Percentiles rank a stretch among this genome's conserved stretches.
These are phyloP conservation scores for Erythrolamprus reginae DNA, from an alignment of 2,113 vertebrate species.

Conservation along the genomic window DNA sequence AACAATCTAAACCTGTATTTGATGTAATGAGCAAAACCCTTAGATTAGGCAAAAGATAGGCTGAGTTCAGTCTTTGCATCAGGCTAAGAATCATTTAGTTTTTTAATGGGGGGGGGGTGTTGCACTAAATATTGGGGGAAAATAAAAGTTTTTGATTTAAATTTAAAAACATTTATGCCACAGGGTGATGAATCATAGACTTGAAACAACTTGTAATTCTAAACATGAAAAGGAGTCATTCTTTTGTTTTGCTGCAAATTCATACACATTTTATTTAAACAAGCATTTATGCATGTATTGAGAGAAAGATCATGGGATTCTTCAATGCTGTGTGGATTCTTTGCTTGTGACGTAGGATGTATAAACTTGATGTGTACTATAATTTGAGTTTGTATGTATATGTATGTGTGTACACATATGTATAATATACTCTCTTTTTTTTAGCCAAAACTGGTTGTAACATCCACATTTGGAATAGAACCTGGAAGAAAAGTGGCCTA, in stretches of 20 bases:
- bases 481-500: slow-evolving; percentile 87
- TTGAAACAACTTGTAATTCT: not conserved
- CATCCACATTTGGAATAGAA: slow-evolving; percentile 92
- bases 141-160: not conserved
- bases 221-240: not conserved
- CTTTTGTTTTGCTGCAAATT: not conserved
- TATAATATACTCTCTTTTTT: slow-evolving; percentile 20
- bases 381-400: not conserved
- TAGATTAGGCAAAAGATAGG: not conserved
- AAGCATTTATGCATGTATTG: not conserved
- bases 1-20: not conserved
- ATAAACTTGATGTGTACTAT: not conserved
- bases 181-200: not conserved
- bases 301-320: not conserved
- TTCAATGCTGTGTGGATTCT: not conserved
- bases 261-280: not conserved
- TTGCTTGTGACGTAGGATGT: not conserved
- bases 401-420: not conserved
- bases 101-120: not conserved
- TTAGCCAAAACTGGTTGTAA: slow-evolving; percentile 90
- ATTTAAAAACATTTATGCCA: not conserved
- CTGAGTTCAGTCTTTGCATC: not conserved
- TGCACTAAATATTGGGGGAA: not conserved
- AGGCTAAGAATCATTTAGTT: not conserved
- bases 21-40: not conserved